Percentiles rank a stretch among this genome's conserved stretches.
These are phyloP conservation scores for Sula dactylatra DNA, from an alignment of 2,113 vertebrate species.

Conservation along the genomic window DNA sequence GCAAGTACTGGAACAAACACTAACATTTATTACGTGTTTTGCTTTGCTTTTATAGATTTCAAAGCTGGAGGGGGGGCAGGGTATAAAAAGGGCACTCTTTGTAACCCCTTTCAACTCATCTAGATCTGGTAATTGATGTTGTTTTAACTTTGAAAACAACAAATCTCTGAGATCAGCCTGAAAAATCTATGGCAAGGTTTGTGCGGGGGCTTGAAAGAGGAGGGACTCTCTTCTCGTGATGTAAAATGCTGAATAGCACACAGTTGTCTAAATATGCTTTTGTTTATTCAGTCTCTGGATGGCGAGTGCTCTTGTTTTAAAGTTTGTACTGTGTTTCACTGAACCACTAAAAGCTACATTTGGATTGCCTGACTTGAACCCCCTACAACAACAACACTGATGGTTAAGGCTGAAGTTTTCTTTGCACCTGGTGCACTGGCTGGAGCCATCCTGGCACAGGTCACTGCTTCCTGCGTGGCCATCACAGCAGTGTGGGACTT, in stretches of 20 bases:
- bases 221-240: background rate
- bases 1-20: background rate
- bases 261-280: conserved; percentile 54
- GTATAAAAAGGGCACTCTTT: background rate
- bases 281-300: conserved; percentile 36
- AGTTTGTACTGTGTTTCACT: background rate
- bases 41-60: background rate
- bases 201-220: background rate
- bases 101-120: background rate
- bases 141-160: conserved; percentile 48
- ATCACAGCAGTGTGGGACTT: background rate
- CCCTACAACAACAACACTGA: background rate
- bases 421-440: background rate
- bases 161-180: conserved; percentile 27
- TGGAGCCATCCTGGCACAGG: background rate
- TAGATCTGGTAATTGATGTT: background rate
- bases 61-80: background rate
- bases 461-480: background rate
- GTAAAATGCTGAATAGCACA: conserved; percentile 3
- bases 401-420: background rate
- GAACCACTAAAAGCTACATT: conserved; percentile 3
- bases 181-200: conserved; percentile 16
- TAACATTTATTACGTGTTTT: background rate
- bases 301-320: background rate
- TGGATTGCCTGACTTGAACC: background rate